Evolutionary conservation across 1,140 invertebrate species (phyloP).

Genomic region (Megalonaias nervosa): DNA sequence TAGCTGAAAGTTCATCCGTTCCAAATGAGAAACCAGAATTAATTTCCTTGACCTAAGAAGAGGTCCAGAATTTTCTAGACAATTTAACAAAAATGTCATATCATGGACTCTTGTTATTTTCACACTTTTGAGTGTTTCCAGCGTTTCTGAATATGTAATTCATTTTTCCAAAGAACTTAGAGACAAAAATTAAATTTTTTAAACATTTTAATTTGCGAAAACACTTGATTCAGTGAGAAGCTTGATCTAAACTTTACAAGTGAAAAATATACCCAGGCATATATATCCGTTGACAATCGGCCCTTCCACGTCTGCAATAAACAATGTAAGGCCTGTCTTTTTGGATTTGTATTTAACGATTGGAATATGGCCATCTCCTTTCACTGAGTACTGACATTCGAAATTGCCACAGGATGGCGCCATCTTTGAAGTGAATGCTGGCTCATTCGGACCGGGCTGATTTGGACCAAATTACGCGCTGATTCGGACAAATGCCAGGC

Average conservation of each 20-base stretch:
- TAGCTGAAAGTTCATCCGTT: not conserved
- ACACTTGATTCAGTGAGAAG: not conserved
- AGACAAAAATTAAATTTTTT: not conserved
- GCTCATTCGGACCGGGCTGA: no score
- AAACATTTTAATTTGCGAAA: not conserved
- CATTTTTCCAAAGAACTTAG: not conserved
- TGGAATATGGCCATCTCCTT: conserved; percentile 74
- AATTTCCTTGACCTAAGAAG: no score
- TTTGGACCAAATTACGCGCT: no score
- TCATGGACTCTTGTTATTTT: not conserved
- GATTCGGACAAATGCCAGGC: no score
- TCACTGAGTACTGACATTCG: conserved; percentile 52
- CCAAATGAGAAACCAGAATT: not conserved
- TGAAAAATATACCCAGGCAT: conserved; percentile 80
- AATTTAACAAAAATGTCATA: not conserved
- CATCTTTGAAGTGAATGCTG: conserved; percentile 23
- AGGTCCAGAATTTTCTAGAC: no score
- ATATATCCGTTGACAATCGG: conserved; percentile 90
- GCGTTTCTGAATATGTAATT: not conserved
- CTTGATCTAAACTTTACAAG: not conserved
- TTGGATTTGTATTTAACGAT: conserved; percentile 87
- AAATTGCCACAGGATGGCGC: conserved; percentile 36
- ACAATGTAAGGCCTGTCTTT: conserved; percentile 84
- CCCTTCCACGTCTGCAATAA: conserved; percentile 87
- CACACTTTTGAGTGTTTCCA: no score